A percentile compares a stretch with the other conserved stretches of the same genome.
Evolutionary conservation across 2,888 invertebrate genomes (phyloP).

Genomic region (Zaprionus bogoriensis): DNA sequence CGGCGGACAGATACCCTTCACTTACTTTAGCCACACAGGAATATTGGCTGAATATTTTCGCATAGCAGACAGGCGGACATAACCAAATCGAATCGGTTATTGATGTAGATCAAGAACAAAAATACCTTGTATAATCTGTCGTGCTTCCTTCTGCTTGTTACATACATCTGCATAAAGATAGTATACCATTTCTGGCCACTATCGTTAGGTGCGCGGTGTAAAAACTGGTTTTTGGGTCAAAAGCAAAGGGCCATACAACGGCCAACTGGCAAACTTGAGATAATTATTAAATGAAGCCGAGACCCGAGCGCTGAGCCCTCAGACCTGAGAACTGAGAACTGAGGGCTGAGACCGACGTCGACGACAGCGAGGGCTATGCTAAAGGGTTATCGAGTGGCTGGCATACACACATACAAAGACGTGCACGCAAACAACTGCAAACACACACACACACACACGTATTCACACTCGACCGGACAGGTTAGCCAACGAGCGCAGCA

Average conservation of each 20-base stretch:
- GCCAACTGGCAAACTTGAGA: constrained; percentile 68
- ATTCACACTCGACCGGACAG: constrained; percentile 39
- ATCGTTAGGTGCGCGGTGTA: background rate
- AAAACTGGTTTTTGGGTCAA: constrained; percentile 70
- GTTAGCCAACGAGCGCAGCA: constrained; percentile 35
- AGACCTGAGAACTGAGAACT: constrained; percentile 17
- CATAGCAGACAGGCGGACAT: too few species aligned
- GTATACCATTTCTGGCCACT: too few species aligned
- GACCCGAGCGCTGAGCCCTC: background rate
- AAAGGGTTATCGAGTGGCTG: constrained; percentile 60
- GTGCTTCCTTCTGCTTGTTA: too few species aligned
- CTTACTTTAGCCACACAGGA: too few species aligned
- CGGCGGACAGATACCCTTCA: too few species aligned
- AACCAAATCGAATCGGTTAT: too few species aligned
- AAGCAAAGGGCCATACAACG: constrained; percentile 49
- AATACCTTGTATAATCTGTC: too few species aligned
- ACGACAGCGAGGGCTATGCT: constrained; percentile 47
- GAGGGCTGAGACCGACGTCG: background rate
- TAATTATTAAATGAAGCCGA: constrained; percentile 72
- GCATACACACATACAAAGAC: constrained; percentile 19
- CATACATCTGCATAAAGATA: too few species aligned
- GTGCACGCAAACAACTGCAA: constrained; percentile 1
- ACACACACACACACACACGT: constrained; percentile 2
- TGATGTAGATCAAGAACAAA: too few species aligned
- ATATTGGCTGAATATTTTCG: too few species aligned